Evolutionary conservation across 2,797 vertebrate genomes (phyloP).

Genomic region (Glyptemys insculpta): DNA sequence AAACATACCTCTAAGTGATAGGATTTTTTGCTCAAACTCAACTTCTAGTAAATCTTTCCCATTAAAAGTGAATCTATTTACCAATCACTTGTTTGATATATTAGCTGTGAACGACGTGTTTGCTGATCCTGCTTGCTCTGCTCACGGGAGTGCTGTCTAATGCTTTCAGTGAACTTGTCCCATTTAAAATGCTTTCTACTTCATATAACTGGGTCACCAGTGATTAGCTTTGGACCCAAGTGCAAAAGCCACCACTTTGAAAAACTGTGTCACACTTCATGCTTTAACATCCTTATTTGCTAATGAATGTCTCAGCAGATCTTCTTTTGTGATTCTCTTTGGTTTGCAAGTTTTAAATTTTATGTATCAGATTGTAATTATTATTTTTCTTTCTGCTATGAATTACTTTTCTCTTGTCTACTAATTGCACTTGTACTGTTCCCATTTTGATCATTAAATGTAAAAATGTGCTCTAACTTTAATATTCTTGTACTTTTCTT

Average conservation of each 20-base stretch:
- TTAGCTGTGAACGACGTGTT: constrained; percentile 45
- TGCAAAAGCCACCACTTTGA: constrained; percentile 21
- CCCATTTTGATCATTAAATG: background rate
- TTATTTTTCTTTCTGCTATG: background rate
- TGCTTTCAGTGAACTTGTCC: background rate
- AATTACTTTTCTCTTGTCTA: background rate
- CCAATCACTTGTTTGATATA: constrained; percentile 58
- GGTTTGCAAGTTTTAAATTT: background rate
- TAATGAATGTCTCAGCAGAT: background rate
- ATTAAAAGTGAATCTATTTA: constrained; percentile 68
- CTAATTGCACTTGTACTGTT: background rate
- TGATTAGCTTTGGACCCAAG: constrained; percentile 42
- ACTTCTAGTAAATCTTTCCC: constrained; percentile 39
- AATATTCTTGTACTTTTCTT: background rate
- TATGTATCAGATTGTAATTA: background rate
- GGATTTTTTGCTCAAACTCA: constrained; percentile 42
- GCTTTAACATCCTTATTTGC: constrained; percentile 9
- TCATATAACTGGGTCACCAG: constrained; percentile 52
- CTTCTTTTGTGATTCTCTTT: background rate
- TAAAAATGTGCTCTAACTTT: background rate
- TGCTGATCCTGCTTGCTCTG: constrained; percentile 18
- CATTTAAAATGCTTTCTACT: constrained; percentile 48
- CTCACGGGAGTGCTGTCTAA: constrained; percentile 50
- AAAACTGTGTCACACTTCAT: background rate
- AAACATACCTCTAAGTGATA: background rate